Base-by-base conservation (phyloP, 2,113 vertebrate genomes). In the Misgurnus mizolepis region DNA sequence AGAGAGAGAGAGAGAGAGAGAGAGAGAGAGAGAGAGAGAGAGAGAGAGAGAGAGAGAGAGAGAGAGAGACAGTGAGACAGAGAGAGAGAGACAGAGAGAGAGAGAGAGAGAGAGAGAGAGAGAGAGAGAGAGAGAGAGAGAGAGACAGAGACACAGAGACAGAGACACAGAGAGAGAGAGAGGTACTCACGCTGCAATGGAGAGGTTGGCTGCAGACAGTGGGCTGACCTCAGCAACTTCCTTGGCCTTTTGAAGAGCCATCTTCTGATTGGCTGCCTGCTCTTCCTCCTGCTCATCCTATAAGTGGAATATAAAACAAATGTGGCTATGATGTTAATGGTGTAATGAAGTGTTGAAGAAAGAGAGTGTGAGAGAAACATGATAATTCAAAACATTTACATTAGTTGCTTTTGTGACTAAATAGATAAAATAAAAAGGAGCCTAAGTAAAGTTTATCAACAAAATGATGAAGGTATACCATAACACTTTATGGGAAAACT, bases 161-260 rank as follows among this genome's bases (percentile, higher is more conserved):
- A n/a, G n/a, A n/a, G n/a, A n/a, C n/a, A n/a, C n/a, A n/a, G n/a
- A n/a, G n/a, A n/a, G n/a, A n/a, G 17, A 58, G 55, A 18, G 9
- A 72, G 68, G 79, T 83, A 97, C 97, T 96, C 89, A 98, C 97
- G 95, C 91, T 87, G 94, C 94, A 62, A 97, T 96, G 41, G 97
- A 96, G 89, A 98, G 93, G 91, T 95, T 99, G 90, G 96, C 94
- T 0, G 96, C 95, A 0, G 97, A 98, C 85, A 97, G 89, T 0
- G 97, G 97, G 89, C 97, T 99, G 87, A 99, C 97, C 94, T 99
- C 97, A 0, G 97, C 95, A 85, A 98, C 96, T 90, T 99, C 97
- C 91, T 98, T 98, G 27, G 95, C 97, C 87, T 98, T 98, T 92
- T 98, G 96, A 76, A 98, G 92, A 3, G 97, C 96, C 3, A 96